A percentile compares a stretch with the other conserved stretches of the same genome.
phyloP scores from a whole-genome alignment of 2,797 vertebrate species.

The Gallinago nigripennis region DNA sequence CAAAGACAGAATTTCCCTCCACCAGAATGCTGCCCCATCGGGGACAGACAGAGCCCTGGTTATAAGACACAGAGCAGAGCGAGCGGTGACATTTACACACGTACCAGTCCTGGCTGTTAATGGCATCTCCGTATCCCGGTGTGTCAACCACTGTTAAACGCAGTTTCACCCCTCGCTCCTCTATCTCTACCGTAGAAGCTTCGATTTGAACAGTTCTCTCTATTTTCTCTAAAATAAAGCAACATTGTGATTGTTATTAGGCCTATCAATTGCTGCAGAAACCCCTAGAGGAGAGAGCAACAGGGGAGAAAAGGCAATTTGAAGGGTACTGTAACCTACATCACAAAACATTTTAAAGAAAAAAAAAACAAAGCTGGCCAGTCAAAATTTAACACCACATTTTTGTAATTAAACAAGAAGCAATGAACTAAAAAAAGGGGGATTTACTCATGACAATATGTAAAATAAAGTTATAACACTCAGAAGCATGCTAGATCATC shows the following conservation, averaged over 20 bases:
- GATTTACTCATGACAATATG: neutral
- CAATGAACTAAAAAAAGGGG: neutral
- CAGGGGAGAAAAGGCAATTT: neutral
- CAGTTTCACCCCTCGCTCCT: conserved; percentile 79
- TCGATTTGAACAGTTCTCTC: conserved; percentile 79
- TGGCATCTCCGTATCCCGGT: conserved; percentile 78
- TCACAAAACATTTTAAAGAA: neutral
- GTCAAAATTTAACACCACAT: neutral
- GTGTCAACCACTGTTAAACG: conserved; percentile 79
- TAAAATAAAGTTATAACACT: neutral
- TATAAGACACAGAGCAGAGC: neutral
- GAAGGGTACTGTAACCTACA: neutral
- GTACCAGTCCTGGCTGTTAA: conserved; percentile 80
- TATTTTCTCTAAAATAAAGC: conserved; percentile 75
- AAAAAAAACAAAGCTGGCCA: neutral
- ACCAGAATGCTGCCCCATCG: neutral
- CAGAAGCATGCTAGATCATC: neutral
- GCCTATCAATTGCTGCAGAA: neutral
- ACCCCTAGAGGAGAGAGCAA: neutral
- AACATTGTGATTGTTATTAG: neutral
- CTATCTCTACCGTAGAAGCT: conserved; percentile 79
- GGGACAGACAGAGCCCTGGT: neutral
- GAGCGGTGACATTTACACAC: conserved; percentile 21
- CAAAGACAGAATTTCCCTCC: neutral
- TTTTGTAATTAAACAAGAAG: neutral